Base-by-base conservation (phyloP, 2,113 vertebrate species). In the Pampusana beccarii region DNA sequence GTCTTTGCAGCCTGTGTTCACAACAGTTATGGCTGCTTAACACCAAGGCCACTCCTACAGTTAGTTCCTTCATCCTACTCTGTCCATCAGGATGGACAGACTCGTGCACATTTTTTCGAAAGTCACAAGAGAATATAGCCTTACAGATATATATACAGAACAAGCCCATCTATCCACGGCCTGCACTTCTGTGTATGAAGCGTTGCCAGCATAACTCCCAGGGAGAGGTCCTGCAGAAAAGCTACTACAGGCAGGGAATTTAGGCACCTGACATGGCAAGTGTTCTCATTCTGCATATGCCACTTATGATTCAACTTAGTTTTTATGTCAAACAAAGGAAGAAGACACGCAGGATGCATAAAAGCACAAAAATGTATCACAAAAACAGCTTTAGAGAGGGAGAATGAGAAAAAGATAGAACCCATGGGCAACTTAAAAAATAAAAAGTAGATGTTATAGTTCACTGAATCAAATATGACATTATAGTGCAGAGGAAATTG, bases 391-490 rank as follows among this genome's bases (percentile, higher is more conserved):
- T 97, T 90, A 90, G 53, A 95, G 81, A 91, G 70, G 74, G 92
- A 93, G 83, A 95, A 93, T 92, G 86, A 94, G 91, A 85, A 94
- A 93, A 93, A 96, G 80, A 96, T 97, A 95, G 94, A 93, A 98
- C 93, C 92, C 93, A 95, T 83, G 88, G 94, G 96, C 93, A 97
- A 97, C 95, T 98, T 98, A 96, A 96, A 96, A 97, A 96, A 97
- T 97, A 98, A 98, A 98, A 98, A 97, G 96, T 97, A 97, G 95
- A 96, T 94, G 96, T 92, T 96, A 94, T 94, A 96, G 96, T 96
- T 96, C 96, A 96, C 95, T 96, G 96, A 98, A 98, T 98, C 97
- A 97, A 98, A 97, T 94, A 97, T 96, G 96, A 97, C 96, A 97
- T 97, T 97, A 97, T 90, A 97, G 97, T 96, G 81, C 95, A 96